A percentile compares a stretch with the other conserved stretches of the same genome.
Evolutionary conservation across 1,140 invertebrate species (phyloP).

Genomic region (Saxidomus purpurata): DNA sequence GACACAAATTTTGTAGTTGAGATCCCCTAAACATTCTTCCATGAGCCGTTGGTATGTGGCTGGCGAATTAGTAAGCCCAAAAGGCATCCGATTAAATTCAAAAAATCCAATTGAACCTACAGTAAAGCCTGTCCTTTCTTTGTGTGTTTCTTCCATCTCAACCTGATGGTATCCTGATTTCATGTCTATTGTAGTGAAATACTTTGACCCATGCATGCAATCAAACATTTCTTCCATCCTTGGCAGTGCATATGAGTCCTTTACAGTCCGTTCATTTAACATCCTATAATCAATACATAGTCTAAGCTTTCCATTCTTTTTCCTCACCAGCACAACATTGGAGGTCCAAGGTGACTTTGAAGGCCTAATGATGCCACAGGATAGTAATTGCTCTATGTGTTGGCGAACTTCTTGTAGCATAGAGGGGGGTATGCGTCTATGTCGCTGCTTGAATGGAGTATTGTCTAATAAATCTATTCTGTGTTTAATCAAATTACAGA

Average conservation of each 20-base stretch:
- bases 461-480: slow-evolving; percentile 29
- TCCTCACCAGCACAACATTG: slow-evolving; percentile 56
- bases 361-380: not conserved
- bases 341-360: slow-evolving; percentile 38
- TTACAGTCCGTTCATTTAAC: not conserved
- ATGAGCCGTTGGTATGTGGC: too few species aligned
- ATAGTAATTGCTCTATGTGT: slow-evolving; percentile 16
- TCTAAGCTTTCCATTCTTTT: slow-evolving; percentile 39
- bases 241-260: slow-evolving; percentile 3
- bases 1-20: too few species aligned
- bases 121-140: too few species aligned
- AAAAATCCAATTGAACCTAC: too few species aligned
- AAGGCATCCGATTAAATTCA: too few species aligned
- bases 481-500: slow-evolving; percentile 27
- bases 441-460: slow-evolving; percentile 57
- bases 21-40: too few species aligned
- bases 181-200: not conserved
- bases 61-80: too few species aligned
- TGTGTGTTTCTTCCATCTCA: too few species aligned
- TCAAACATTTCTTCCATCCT: slow-evolving; percentile 24
- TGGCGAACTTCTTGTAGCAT: slow-evolving; percentile 11
- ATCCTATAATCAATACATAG: slow-evolving; percentile 10
- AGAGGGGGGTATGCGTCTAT: not conserved
- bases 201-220: not conserved
- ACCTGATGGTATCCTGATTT: too few species aligned